Conservation (phyloP, 1,140 invertebrate genomes). For the Chlorops oryzae region DNA sequence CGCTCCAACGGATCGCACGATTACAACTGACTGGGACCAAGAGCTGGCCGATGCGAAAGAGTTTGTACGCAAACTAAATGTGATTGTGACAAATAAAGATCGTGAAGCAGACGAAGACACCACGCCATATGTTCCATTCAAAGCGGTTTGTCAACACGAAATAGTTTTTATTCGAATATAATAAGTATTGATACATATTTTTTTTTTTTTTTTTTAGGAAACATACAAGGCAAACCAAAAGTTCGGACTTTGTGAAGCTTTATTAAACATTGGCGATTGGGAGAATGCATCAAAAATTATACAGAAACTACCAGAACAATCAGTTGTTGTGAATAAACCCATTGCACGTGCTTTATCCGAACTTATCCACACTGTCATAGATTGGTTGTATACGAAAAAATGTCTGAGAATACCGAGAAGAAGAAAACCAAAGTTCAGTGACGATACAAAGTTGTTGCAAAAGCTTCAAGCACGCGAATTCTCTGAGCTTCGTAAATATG, state of each 20-base stretch:
- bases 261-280: slow-evolving; percentile 87
- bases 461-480: slow-evolving; percentile 53
- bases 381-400: slow-evolving; percentile 81
- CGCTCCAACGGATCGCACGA: slow-evolving; percentile 74
- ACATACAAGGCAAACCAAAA: slow-evolving; percentile 86
- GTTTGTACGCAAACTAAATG: slow-evolving; percentile 77
- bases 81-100: slow-evolving; percentile 78
- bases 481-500: slow-evolving; percentile 66
- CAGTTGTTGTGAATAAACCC: slow-evolving; percentile 68
- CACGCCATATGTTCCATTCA: no score
- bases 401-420: slow-evolving; percentile 28
- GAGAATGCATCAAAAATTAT: slow-evolving; percentile 73
- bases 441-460: slow-evolving; percentile 29
- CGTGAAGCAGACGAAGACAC: slow-evolving; percentile 55
- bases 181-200: background rate
- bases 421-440: slow-evolving; percentile 26
- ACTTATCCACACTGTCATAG: slow-evolving; percentile 79
- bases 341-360: slow-evolving; percentile 73
- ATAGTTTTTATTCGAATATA: background rate
- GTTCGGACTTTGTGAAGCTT: slow-evolving; percentile 81
- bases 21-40: slow-evolving; percentile 75
- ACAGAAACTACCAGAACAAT: slow-evolving; percentile 74
- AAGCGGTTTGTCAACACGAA: background rate
- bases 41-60: slow-evolving; percentile 79
- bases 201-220: slow-evolving; percentile 15